These are phyloP conservation scores for Orthosia gothica DNA, from an alignment of 2,888 invertebrate genomes.

Conservation along the genomic window DNA sequence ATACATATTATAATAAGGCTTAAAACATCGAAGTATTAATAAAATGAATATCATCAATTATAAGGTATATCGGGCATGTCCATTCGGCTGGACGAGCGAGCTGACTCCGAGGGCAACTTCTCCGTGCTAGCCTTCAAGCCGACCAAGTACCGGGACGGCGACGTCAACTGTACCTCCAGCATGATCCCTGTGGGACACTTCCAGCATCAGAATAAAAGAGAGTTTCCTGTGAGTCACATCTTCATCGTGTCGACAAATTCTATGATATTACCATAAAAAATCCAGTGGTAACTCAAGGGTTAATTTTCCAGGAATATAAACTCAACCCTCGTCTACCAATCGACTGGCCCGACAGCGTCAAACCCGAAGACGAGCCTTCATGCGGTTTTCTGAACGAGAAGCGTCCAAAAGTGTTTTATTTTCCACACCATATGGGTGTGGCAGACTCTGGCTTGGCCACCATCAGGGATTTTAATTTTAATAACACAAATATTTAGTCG, in stretches of 20 bases:
- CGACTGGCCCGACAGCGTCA: slow-evolving; percentile 96
- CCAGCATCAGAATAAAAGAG: slow-evolving; percentile 92
- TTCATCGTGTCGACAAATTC: neutral
- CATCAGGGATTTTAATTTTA: too few species aligned
- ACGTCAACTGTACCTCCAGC: slow-evolving; percentile 93
- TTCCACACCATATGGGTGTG: too few species aligned
- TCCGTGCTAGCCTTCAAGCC: slow-evolving; percentile 96
- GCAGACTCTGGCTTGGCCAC: too few species aligned
- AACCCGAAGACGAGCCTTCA: slow-evolving; percentile 97
- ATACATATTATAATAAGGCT: neutral
- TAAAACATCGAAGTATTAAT: neutral
- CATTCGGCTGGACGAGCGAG: slow-evolving; percentile 97
- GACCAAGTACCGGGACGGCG: slow-evolving; percentile 85
- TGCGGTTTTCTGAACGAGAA: slow-evolving; percentile 98
- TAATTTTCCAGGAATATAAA: slow-evolving; percentile 94
- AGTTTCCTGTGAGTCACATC: slow-evolving; percentile 93
- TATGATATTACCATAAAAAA: neutral
- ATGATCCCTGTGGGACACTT: slow-evolving; percentile 97
- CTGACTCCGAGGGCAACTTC: slow-evolving; percentile 99
- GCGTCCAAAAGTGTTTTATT: slow-evolving; percentile 96
- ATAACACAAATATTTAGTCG: too few species aligned
- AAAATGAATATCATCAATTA: slow-evolving; percentile 17
- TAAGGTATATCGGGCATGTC: slow-evolving; percentile 98
- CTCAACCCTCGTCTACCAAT: slow-evolving; percentile 93
- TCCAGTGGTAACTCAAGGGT: neutral